These are phyloP conservation scores for Syncerus caffer DNA, from an alignment of 2,797 vertebrate species.

Conservation along the genomic window DNA sequence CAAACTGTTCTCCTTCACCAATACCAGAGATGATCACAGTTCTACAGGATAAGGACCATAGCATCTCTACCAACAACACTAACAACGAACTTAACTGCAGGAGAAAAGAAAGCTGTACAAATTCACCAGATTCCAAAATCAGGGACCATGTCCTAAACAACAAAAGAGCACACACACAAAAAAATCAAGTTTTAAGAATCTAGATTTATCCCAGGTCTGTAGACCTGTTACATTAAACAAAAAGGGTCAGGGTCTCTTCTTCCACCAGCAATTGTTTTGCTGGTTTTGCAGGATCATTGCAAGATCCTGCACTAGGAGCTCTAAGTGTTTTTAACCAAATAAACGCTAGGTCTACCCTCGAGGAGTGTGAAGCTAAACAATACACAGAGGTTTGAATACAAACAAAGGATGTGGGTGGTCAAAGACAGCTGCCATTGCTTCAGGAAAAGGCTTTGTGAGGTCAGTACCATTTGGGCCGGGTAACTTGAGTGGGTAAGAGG, in stretches of 20 bases:
- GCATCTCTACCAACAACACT: not conserved
- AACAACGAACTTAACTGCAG: not conserved
- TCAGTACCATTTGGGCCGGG: not conserved
- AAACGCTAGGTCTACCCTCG: not conserved
- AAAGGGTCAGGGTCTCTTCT: not conserved
- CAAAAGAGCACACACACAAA: not conserved
- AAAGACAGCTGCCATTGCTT: not conserved
- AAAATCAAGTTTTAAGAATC: not conserved
- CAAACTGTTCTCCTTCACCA: not conserved
- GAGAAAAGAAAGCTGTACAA: not conserved
- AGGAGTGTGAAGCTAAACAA: not conserved
- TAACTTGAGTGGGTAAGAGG: not conserved
- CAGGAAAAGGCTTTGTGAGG: not conserved
- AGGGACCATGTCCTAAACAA: not conserved
- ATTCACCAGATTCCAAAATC: not conserved
- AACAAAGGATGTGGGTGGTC: not conserved
- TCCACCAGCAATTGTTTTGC: not conserved
- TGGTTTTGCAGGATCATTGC: not conserved
- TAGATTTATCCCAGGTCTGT: not conserved
- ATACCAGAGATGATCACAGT: not conserved
- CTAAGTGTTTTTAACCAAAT: not conserved
- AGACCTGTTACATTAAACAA: not conserved
- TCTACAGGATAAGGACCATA: not conserved
- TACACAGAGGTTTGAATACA: not conserved
- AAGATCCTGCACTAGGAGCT: not conserved